A percentile compares a stretch with the other conserved stretches of the same genome.
These are phyloP conservation scores for Bovichtus variegatus DNA, from an alignment of 2,797 vertebrate genomes.

Conservation along the genomic window DNA sequence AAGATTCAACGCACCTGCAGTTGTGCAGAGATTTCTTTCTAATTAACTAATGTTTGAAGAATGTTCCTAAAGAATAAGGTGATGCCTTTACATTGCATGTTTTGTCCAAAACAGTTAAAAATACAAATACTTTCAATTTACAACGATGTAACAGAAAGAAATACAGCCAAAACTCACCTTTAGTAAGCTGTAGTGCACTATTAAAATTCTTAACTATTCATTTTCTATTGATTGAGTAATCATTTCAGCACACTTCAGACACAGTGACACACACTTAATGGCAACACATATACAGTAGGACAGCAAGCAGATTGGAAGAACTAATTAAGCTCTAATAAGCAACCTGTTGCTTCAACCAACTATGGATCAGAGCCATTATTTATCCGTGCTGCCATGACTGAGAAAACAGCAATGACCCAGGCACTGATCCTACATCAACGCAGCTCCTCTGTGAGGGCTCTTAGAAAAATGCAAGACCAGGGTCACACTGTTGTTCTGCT, in stretches of 20 bases:
- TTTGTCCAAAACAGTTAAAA: background rate
- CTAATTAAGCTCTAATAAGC: conserved; percentile 25
- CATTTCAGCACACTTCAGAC: background rate
- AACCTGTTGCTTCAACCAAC: conserved; percentile 33
- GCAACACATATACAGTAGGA: background rate
- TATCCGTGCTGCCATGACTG: conserved; percentile 10
- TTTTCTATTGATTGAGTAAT: background rate
- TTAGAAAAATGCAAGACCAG: conserved; percentile 44
- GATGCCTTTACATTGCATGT: background rate
- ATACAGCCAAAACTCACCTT: background rate
- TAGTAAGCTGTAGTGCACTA: background rate
- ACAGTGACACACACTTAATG: background rate
- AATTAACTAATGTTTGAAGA: no score
- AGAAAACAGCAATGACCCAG: conserved; percentile 10
- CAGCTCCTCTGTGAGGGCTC: conserved; percentile 32
- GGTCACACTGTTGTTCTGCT: conserved; percentile 34
- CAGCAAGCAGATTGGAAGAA: background rate
- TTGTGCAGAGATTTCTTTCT: no score
- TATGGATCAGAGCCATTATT: conserved; percentile 33
- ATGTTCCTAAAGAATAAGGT: background rate
- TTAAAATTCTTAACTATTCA: background rate
- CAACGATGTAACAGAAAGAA: background rate
- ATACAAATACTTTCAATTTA: background rate
- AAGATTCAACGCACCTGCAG: no score
- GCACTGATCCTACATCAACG: conserved; percentile 35